Percentiles rank a stretch among this genome's conserved stretches.
Conservation (phyloP, 1,140 invertebrate species). For the Bilobella aurantiaca region DNA sequence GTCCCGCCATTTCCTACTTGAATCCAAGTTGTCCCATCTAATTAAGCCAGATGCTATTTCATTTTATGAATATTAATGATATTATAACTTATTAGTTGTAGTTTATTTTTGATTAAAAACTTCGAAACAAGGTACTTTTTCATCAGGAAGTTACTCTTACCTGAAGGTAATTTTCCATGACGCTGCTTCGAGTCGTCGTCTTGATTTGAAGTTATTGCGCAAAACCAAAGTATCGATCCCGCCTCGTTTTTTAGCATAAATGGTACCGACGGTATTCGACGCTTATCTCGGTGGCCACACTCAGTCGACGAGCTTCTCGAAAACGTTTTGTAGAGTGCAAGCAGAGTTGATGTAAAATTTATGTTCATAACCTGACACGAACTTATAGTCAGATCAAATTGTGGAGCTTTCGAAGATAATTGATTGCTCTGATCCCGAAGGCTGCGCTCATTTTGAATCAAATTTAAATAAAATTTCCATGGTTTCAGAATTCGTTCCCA, state of each 20-base stretch:
- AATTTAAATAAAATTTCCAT: conserved; percentile 54
- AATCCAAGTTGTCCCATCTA: conserved; percentile 51
- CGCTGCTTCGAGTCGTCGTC: conserved; percentile 22
- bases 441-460: conserved; percentile 32
- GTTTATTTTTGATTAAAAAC: too few species aligned
- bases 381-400: conserved; percentile 24
- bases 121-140: too few species aligned
- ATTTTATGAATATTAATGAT: too few species aligned
- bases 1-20: conserved; percentile 57
- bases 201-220: conserved; percentile 55
- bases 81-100: too few species aligned
- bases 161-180: neutral
- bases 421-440: conserved; percentile 23
- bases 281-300: conserved; percentile 46
- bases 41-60: too few species aligned
- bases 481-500: conserved; percentile 95
- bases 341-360: conserved; percentile 73
- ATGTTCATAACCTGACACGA: conserved; percentile 64
- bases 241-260: conserved; percentile 84
- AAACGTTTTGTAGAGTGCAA: conserved; percentile 67
- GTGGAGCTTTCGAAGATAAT: conserved; percentile 30
- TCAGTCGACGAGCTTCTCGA: conserved; percentile 75
- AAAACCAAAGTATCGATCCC: conserved; percentile 70
- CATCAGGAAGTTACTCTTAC: too few species aligned
- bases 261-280: conserved; percentile 79